phyloP scores from a whole-genome alignment of 2,113 vertebrate species.

The Numida meleagris region DNA sequence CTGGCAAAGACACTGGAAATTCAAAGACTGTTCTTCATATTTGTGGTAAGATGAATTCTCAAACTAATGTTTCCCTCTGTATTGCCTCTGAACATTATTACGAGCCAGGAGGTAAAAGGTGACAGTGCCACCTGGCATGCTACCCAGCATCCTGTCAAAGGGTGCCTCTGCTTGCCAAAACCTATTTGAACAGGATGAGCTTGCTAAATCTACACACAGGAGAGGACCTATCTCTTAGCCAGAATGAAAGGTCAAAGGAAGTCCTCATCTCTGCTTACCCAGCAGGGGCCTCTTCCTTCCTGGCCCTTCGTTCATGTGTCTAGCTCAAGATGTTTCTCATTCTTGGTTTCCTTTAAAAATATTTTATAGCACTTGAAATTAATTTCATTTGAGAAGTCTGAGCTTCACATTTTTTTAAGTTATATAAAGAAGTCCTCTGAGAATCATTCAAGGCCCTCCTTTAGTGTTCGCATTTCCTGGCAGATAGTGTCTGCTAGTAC shows the following conservation, averaged over 20 bases:
- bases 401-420: not conserved
- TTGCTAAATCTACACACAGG: not conserved
- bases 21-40: not conserved
- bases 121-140: not conserved
- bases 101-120: not conserved
- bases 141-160: not conserved
- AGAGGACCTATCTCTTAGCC: not conserved
- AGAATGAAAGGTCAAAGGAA: not conserved
- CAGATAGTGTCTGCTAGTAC: not conserved
- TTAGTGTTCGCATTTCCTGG: not conserved
- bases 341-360: not conserved
- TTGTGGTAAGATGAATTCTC: not conserved
- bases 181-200: not conserved
- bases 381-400: not conserved
- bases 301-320: accelerated
- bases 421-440: not conserved
- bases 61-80: not conserved
- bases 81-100: not conserved
- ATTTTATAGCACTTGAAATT: not conserved
- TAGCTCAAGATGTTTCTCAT: not conserved
- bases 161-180: not conserved
- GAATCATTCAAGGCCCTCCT: not conserved
- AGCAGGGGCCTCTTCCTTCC: not conserved
- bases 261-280: not conserved
- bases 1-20: not conserved